A percentile compares a stretch with the other conserved stretches of the same genome.
Evolutionary conservation across 37 sponge, comb jelly and placozoan species (phyloP).

Genomic region (Theonella swinhoei): DNA sequence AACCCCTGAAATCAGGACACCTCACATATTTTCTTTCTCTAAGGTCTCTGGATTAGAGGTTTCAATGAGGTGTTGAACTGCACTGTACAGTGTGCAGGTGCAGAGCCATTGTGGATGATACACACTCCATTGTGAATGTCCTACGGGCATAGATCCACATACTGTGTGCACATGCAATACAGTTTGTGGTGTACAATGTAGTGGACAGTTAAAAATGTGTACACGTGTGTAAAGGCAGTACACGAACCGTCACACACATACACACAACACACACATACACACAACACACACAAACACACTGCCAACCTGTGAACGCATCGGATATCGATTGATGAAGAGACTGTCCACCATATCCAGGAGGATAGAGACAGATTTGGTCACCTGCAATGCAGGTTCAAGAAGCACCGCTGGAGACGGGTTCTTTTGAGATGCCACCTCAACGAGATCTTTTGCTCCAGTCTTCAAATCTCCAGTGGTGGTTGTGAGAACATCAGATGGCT

Average conservation of each 20-base stretch:
- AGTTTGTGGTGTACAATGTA: not conserved
- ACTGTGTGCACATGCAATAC: too few species aligned
- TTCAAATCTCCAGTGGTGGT: constrained; percentile 29
- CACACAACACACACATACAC: not conserved
- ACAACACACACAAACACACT: constrained; percentile 29
- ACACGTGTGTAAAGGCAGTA: not conserved
- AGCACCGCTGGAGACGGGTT: constrained; percentile 41
- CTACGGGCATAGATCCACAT: too few species aligned
- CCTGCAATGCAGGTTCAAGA: constrained; percentile 46
- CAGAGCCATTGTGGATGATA: too few species aligned
- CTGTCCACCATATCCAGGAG: constrained; percentile 86
- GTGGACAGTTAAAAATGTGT: not conserved
- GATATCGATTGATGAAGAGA: constrained; percentile 84
- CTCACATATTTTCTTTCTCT: too few species aligned
- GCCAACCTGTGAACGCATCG: constrained; percentile 93
- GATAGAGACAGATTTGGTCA: constrained; percentile 49
- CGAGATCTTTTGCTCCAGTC: constrained; percentile 23
- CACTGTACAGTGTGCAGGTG: too few species aligned
- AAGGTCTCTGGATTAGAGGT: too few species aligned
- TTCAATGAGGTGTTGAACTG: too few species aligned
- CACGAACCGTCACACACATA: not conserved
- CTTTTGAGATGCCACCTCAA: constrained; percentile 30
- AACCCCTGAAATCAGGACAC: too few species aligned
- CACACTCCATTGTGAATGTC: too few species aligned
- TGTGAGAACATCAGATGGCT: constrained; percentile 43